Evolutionary conservation across 2,797 vertebrate species (phyloP), one percentile per base, ranked within the genome.

Genomic region (Acipenser ruthenus): DNA sequence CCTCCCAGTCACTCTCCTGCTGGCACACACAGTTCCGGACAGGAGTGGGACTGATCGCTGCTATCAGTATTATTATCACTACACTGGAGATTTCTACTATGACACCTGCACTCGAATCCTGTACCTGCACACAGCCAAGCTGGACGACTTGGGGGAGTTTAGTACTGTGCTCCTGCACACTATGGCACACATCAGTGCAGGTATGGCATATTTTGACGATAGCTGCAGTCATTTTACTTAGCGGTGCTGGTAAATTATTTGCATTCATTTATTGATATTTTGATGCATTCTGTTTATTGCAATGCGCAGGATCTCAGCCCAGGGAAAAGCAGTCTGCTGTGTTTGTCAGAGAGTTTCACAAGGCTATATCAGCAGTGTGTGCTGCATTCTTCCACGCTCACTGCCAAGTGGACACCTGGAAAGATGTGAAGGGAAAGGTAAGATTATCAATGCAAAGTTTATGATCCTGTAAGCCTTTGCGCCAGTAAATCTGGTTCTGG

Each of bases 121-220:
- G 68, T 94, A 90, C 74, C 74, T 93, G 63, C 81, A 75, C 2
- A 84, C 87, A 71, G 67, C 76, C 49, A 84, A 74, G 70, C 83
- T 93, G 70, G 81, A 90, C 67, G 85, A 90, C 10, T 87, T 77
- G 11, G 93, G 92, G 4, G 79, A 85, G 60, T 90, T 93, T 66
- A 84, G 86, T 1, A 75, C 87, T 4, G 72, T 84, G 47, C 72
- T 94, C 52, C 68, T 94, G 49, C 91, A 90, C 70, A 78, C 89
- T 51, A 84, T 93, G 85, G 88, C 91, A 64, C 76, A 79, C 60
- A 81, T 93, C 70, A 78, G 78, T 55, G 80, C 90, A 81, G 91
- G 93, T 92, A 82, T 74, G 69, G 52, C 1, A 62, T 50, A 50
- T 55, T 55, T 60, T 48, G 13, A 50, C n/a, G 6, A 37, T 37